phyloP scores from a whole-genome alignment of 2,797 vertebrate genomes.

The Oreochromis grahami region DNA sequence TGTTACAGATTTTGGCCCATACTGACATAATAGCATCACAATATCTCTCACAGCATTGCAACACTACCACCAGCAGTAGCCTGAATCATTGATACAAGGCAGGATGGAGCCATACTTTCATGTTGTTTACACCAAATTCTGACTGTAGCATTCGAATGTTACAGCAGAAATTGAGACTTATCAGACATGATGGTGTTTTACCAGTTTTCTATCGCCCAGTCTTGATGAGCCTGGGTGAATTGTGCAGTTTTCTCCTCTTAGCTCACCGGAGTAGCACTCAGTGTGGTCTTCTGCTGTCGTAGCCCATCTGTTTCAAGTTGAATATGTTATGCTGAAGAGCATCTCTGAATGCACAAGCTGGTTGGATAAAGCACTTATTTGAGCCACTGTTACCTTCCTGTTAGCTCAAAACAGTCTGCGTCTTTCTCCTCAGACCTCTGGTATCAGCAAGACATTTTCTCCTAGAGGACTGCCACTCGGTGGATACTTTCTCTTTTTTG shows the following conservation, averaged over 20 bases:
- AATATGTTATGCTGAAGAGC: neutral
- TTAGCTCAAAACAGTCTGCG: neutral
- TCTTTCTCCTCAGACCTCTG: neutral
- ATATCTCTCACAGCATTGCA: neutral
- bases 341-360: neutral
- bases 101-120: neutral
- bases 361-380: neutral
- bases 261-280: neutral
- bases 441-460: neutral
- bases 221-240: rapidly evolving
- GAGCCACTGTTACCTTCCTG: neutral
- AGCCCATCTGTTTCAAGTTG: neutral
- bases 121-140: neutral
- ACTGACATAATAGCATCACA: neutral
- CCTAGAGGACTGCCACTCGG: neutral
- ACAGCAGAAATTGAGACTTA: neutral
- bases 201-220: neutral
- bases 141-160: neutral
- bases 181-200: neutral
- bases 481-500: neutral
- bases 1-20: neutral
- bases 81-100: neutral
- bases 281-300: neutral
- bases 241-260: neutral
- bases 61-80: neutral